A percentile compares a stretch with the other conserved stretches of the same genome.
phyloP scores from a whole-genome alignment of 2,113 vertebrate species.

The Barnardius zonarius region DNA sequence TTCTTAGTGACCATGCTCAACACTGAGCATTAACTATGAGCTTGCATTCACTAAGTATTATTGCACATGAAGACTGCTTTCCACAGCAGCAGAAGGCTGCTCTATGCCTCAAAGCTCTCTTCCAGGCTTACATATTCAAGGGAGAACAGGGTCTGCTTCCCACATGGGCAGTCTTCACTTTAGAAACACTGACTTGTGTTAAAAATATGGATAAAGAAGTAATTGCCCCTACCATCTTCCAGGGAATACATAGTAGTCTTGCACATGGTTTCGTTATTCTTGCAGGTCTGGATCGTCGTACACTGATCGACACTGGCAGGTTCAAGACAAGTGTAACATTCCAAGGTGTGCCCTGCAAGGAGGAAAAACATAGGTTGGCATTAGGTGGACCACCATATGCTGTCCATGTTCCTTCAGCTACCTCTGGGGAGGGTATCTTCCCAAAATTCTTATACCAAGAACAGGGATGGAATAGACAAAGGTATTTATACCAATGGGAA shows the following conservation, averaged over 20 bases:
- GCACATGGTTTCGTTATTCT: not conserved
- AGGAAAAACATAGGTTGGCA: not conserved
- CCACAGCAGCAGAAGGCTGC: not conserved
- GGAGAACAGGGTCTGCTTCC: not conserved
- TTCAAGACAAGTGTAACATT: not conserved
- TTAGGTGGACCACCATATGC: not conserved
- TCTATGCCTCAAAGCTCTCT: not conserved
- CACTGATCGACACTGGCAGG: not conserved
- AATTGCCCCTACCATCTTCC: constrained; percentile 8
- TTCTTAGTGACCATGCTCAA: not conserved
- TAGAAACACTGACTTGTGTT: not conserved
- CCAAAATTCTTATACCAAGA: not conserved
- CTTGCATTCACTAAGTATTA: not conserved
- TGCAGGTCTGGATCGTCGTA: not conserved
- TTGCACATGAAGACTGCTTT: not conserved
- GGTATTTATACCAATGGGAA: accelerated
- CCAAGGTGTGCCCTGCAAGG: not conserved
- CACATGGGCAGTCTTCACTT: not conserved
- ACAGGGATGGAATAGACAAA: not conserved
- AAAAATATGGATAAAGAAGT: not conserved
- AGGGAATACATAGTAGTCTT: constrained; percentile 43
- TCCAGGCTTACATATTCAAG: not conserved
- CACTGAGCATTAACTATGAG: not conserved
- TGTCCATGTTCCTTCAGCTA: not conserved
- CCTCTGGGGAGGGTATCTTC: not conserved